Conservation (phyloP, 2,888 invertebrate genomes). For the Leucoptera coffeella region DNA sequence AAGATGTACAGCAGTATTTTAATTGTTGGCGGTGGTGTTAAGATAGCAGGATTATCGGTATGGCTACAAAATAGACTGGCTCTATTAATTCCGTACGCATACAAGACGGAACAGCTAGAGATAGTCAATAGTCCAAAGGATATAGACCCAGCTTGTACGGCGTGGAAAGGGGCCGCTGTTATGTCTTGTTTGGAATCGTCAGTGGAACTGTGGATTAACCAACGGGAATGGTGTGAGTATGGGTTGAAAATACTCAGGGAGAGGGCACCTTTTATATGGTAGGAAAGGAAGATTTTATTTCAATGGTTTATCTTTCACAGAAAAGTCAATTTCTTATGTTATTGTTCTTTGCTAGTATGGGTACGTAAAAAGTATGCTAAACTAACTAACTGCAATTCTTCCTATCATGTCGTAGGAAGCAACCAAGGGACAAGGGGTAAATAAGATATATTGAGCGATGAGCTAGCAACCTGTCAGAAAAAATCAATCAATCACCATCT, state of each 20-base stretch:
- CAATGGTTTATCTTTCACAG: too few relatives aligned
- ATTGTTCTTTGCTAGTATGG: too few relatives aligned
- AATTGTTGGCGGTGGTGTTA: constrained; percentile 88
- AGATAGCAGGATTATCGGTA: constrained; percentile 72
- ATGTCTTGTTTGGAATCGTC: constrained; percentile 91
- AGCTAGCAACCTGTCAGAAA: too few relatives aligned
- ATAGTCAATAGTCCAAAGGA: constrained; percentile 88
- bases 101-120: constrained; percentile 77
- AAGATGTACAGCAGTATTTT: constrained; percentile 93
- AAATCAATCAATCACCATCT: too few relatives aligned
- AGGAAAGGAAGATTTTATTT: not conserved
- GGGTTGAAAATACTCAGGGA: constrained; percentile 84
- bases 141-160: constrained; percentile 82
- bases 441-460: too few relatives aligned
- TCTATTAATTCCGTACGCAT: constrained; percentile 74
- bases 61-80: constrained; percentile 87
- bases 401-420: too few relatives aligned
- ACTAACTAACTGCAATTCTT: too few relatives aligned
- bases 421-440: too few relatives aligned
- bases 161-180: constrained; percentile 93
- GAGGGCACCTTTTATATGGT: constrained; percentile 89
- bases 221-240: constrained; percentile 78
- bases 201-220: constrained; percentile 86
- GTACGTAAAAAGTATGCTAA: too few relatives aligned
- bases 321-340: too few relatives aligned